phyloP scores from a whole-genome alignment of 2,113 vertebrate genomes.

The Menidia beryllina region DNA sequence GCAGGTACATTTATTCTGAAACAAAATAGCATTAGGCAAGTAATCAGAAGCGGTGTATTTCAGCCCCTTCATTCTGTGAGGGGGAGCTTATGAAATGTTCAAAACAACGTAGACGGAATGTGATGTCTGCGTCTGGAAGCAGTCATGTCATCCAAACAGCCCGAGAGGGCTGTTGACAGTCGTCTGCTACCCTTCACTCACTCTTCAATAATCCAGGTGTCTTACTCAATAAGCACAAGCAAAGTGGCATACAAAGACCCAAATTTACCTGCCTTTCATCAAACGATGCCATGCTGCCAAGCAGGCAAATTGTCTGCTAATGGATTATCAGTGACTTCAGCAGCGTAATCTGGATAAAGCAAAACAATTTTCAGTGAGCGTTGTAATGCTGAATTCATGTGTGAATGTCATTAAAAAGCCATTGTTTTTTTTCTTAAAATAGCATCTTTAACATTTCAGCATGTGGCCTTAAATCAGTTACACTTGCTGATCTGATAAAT shows the following conservation, averaged over 20 bases:
- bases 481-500: too few relatives aligned
- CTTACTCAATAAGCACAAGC: background rate
- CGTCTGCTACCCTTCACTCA: background rate
- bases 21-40: background rate
- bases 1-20: background rate
- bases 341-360: background rate
- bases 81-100: too few relatives aligned
- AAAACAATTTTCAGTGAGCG: background rate
- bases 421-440: background rate
- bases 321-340: background rate
- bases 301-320: conserved; percentile 1
- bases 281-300: background rate
- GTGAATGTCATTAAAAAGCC: background rate
- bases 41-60: background rate
- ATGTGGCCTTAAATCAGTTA: too few relatives aligned
- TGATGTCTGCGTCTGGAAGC: too few relatives aligned
- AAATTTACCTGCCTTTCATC: background rate
- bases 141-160: too few relatives aligned
- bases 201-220: background rate
- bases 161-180: background rate
- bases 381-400: background rate
- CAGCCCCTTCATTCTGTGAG: background rate
- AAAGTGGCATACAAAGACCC: background rate
- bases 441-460: background rate
- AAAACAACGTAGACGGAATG: too few relatives aligned